Evolutionary conservation across 2,113 vertebrate genomes (phyloP), one percentile per base, ranked within the genome.

Genomic region (Aegithalos caudatus): DNA sequence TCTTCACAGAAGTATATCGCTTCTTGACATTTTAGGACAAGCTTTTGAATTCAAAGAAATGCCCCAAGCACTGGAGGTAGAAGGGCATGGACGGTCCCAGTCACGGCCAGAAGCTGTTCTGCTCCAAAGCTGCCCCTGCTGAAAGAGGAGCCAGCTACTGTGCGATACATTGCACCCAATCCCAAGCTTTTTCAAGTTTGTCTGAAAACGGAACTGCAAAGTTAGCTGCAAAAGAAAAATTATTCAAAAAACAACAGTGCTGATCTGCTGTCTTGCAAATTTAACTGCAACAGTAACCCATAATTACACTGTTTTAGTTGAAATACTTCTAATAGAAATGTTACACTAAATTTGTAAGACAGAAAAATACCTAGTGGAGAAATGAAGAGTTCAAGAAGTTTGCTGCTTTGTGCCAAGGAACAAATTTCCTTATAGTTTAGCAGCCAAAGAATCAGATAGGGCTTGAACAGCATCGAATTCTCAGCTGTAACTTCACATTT

Each of bases 401-500:
- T 48, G 58, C 92, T 90, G 92, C 56, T 81, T 86, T 81, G 56
- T 79, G 83, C n/a, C 65, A 84, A 87, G 37, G 65, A 91, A 88
- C 12, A 78, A n/a, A 65, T 67, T 91, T 91, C 40, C 77, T 87
- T 86, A 29, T 21, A 79, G 12, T 78, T 81, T 53, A 81, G 81
- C 81, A 94, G 90, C 81, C 73, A 80, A 90, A 95, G n/a, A 24
- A 56, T 74, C 31, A 81, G 51, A 21, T 83, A 54, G 64, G 40
- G 48, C 48, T 71, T 71, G 28, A 91, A 79, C 0, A 4, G 37
- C 69, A 86, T 45, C 71, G 64, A 83, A 83, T 71, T 86, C 56
- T 94, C 61, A 73, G 60, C 38, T 58, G 64, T 73, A 88, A 94
- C 80, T 92, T 95, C 88, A 96, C 88, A 79, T 93, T 95, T 94